Conservation (phyloP, 2,797 vertebrate species). For the Craterocephalus amniculus region DNA sequence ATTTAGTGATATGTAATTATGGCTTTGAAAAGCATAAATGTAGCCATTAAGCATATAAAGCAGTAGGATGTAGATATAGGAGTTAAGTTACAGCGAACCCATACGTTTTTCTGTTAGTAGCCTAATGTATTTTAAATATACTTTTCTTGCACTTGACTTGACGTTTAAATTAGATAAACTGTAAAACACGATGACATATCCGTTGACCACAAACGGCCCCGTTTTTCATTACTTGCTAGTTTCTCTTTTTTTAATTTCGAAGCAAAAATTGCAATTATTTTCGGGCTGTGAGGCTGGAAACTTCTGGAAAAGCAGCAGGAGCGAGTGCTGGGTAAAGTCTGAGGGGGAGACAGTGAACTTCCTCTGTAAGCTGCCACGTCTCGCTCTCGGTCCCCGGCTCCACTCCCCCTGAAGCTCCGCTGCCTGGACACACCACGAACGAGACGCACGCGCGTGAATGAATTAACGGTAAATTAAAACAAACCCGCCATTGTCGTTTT, state of each 20-base stretch:
- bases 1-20: constrained; percentile 46
- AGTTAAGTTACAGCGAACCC: background rate
- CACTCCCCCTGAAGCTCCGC: constrained; percentile 31
- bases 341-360: constrained; percentile 25
- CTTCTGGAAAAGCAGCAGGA: constrained; percentile 21
- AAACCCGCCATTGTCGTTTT: constrained; percentile 9
- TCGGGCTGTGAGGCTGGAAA: constrained; percentile 14
- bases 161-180: background rate
- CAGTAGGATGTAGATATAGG: background rate
- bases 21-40: constrained; percentile 42
- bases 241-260: background rate
- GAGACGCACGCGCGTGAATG: constrained; percentile 29
- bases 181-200: background rate
- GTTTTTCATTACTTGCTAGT: background rate
- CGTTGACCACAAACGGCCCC: background rate
- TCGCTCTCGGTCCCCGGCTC: background rate
- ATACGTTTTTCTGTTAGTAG: background rate
- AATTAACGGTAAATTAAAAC: constrained; percentile 65
- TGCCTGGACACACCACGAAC: constrained; percentile 7
- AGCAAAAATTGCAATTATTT: too few species aligned
- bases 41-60: background rate
- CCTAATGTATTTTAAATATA: background rate
- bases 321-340: constrained; percentile 1
- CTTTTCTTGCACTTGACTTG: background rate
- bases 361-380: constrained; percentile 61